phyloP scores from a whole-genome alignment of 2,797 vertebrate species.

The Lagodon rhomboides region DNA sequence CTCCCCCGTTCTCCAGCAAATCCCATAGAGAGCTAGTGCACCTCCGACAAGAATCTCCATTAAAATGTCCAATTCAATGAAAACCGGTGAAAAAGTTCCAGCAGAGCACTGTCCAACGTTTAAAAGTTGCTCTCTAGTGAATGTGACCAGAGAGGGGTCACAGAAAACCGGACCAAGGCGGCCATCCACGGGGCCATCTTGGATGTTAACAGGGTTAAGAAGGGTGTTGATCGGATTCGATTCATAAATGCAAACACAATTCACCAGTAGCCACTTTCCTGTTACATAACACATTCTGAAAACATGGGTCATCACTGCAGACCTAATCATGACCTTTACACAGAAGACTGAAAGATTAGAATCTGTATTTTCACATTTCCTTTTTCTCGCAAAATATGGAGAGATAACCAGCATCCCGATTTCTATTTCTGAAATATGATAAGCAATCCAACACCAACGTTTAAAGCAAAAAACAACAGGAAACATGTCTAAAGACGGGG shows the following conservation, averaged over 20 bases:
- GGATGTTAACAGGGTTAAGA: background rate
- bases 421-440: background rate
- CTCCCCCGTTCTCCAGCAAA: too few relatives aligned
- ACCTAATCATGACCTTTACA: background rate
- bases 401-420: background rate
- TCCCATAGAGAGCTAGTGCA: too few relatives aligned
- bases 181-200: too few relatives aligned
- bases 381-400: background rate
- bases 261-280: background rate
- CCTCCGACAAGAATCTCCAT: too few relatives aligned
- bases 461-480: background rate
- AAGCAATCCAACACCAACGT: constrained; percentile 4
- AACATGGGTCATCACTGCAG: background rate
- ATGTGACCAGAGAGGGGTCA: too few relatives aligned
- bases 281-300: background rate
- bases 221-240: background rate
- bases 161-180: too few relatives aligned
- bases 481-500: background rate
- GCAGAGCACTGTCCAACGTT: too few relatives aligned
- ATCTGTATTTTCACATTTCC: background rate
- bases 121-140: too few relatives aligned
- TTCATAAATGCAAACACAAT: background rate
- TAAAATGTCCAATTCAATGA: too few relatives aligned
- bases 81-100: too few relatives aligned
- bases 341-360: background rate